Base-by-base conservation (phyloP, 2,113 vertebrate genomes). In the Coracopsis vasa region DNA sequence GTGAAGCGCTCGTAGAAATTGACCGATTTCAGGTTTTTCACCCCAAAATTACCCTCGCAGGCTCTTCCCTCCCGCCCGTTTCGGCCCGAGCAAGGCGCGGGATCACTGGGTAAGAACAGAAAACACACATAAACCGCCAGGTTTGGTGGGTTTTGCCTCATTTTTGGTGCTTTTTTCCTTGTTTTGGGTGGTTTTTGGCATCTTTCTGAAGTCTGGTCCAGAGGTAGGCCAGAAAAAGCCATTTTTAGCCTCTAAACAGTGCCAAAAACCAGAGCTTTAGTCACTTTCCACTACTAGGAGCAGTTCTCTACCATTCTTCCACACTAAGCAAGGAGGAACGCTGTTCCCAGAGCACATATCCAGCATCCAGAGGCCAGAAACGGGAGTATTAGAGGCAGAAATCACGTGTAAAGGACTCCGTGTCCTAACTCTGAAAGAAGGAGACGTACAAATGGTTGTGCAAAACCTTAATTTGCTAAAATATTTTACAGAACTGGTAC, bases 401-500 rank as follows among this genome's bases (percentile, higher is more conserved):
- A 77, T 96, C 89, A n/a, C 45, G 10, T 90, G 64, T 10, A 53
- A 42, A 73, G 74, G 53, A 66, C 83, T 94, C 83, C 33, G 60
- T 67, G 35, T 88, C 90, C 95, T 61, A 84, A 80, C 97, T 94
- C 96, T 97, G 94, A 97, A 97, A 95, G 86, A 97, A 98, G 91
- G 92, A 97, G 97, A 96, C 80, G 41, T 93, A 97, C 93, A 97
- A 97, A 98, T 86, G 96, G 64, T 93, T 98, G 98, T 98, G 97
- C 97, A 98, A 98, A 98, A 97, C 96, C 97, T 97, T 97, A 71
- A 92, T 97, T 75, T 97, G 95, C 91, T 93, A 80, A 83, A 92
- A 96, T 97, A 97, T 97, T 97, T 97, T 97, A 98, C 97, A 97
- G 66, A 97, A 95, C 95, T 92, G 69, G 95, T 90, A 97, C 94